A percentile compares a stretch with the other conserved stretches of the same genome.
These are phyloP conservation scores for Tiliqua scincoides DNA, from an alignment of 2,113 vertebrate genomes.

Conservation along the genomic window DNA sequence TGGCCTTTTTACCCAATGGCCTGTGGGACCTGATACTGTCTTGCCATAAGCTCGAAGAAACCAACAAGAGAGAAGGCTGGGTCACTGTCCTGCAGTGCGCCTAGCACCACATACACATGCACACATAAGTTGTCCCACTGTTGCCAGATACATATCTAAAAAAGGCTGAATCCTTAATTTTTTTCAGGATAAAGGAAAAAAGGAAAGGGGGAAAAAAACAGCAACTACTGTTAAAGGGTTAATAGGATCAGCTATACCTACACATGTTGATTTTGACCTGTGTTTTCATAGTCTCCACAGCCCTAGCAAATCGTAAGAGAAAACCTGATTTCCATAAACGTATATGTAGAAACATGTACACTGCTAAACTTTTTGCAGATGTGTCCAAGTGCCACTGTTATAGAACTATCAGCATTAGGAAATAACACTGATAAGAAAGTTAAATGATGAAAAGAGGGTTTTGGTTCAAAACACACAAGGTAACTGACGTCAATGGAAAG, in stretches of 20 bases:
- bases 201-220: too few species aligned
- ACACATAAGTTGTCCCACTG: too few species aligned
- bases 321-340: slow-evolving; percentile 2
- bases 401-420: neutral
- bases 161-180: neutral
- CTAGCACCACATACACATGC: too few species aligned
- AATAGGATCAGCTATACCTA: neutral
- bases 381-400: neutral
- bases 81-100: too few species aligned
- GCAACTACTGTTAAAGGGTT: neutral
- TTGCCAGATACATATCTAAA: too few species aligned
- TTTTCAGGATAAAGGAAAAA: neutral
- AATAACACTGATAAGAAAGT: neutral
- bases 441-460: neutral
- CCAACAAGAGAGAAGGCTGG: too few species aligned
- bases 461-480: slow-evolving; percentile 21
- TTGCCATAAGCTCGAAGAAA: too few species aligned
- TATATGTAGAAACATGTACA: neutral
- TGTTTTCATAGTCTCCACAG: neutral
- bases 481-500: slow-evolving; percentile 4
- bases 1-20: too few species aligned
- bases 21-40: too few species aligned
- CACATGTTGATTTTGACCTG: neutral
- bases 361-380: neutral
- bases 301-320: neutral